Evolutionary conservation across 2,113 vertebrate genomes (phyloP).

Genomic region (Parotia lawesii): DNA sequence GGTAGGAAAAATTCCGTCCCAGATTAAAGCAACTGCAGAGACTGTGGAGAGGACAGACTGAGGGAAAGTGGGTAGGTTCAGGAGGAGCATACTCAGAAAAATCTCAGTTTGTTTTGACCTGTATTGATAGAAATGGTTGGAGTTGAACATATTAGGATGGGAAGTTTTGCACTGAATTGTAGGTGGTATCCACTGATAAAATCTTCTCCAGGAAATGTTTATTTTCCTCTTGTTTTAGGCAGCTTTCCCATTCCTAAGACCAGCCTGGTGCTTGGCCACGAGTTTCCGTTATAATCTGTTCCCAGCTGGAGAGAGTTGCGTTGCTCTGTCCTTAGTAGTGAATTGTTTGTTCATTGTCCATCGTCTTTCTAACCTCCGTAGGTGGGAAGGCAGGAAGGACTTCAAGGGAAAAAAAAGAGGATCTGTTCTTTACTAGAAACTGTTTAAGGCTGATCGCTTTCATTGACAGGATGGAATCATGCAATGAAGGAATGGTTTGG

Average conservation of each 20-base stretch:
- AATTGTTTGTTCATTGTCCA: background rate
- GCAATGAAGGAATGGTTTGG: background rate
- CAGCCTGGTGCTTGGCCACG: background rate
- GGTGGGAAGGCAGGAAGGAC: background rate
- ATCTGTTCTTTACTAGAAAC: background rate
- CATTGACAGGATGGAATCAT: background rate
- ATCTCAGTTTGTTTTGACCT: background rate
- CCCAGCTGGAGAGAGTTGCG: rapidly evolving
- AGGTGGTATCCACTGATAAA: background rate
- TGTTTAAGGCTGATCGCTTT: background rate
- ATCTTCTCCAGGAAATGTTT: background rate
- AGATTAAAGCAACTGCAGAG: background rate
- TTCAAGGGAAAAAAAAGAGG: background rate
- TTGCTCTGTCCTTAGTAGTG: background rate
- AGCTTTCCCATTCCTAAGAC: background rate
- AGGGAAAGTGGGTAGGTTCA: background rate
- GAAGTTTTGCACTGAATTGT: background rate
- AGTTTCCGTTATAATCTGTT: background rate
- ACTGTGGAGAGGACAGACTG: background rate
- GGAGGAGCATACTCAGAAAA: background rate
- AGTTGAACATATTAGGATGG: background rate
- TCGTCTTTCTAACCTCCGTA: background rate
- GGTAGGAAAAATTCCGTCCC: background rate
- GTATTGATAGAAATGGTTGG: background rate
- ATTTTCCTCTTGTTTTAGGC: background rate